phyloP scores from a whole-genome alignment of 1,140 invertebrate species.

The Nixonia krombeini region DNA sequence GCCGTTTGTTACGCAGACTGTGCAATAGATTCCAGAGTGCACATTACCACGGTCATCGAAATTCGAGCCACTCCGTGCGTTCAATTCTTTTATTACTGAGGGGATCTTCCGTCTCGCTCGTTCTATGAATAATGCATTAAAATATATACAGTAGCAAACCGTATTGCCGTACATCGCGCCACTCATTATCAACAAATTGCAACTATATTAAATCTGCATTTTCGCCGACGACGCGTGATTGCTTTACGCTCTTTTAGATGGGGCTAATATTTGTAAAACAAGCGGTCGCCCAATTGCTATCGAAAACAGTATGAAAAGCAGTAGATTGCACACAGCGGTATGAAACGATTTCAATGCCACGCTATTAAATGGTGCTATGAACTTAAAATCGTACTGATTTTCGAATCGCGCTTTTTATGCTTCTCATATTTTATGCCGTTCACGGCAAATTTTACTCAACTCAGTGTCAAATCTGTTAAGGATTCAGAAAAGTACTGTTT shows the following conservation, averaged over 20 bases:
- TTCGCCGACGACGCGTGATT: background rate
- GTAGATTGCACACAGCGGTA: too few species aligned
- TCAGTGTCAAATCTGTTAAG: too few species aligned
- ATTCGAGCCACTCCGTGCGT: background rate
- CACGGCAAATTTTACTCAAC: too few species aligned
- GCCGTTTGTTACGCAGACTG: background rate
- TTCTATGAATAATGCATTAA: slow-evolving; percentile 28
- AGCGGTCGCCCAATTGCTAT: background rate
- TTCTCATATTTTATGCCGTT: too few species aligned
- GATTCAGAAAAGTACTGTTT: too few species aligned
- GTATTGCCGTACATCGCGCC: too few species aligned
- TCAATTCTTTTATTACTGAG: slow-evolving; percentile 2
- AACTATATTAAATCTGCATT: slow-evolving; percentile 29
- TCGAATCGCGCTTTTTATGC: too few species aligned
- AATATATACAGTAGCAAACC: too few species aligned
- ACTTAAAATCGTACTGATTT: too few species aligned
- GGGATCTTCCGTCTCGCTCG: slow-evolving; percentile 11
- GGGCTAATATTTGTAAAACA: background rate
- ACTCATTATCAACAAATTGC: slow-evolving; percentile 23
- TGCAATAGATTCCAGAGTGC: background rate
- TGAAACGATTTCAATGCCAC: too few species aligned
- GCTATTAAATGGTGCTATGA: too few species aligned
- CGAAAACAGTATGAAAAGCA: background rate
- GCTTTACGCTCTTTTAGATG: background rate
- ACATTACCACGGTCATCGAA: slow-evolving; percentile 6